These are phyloP conservation scores for Colletes collaris DNA, from an alignment of 2,888 invertebrate species.

Conservation along the genomic window DNA sequence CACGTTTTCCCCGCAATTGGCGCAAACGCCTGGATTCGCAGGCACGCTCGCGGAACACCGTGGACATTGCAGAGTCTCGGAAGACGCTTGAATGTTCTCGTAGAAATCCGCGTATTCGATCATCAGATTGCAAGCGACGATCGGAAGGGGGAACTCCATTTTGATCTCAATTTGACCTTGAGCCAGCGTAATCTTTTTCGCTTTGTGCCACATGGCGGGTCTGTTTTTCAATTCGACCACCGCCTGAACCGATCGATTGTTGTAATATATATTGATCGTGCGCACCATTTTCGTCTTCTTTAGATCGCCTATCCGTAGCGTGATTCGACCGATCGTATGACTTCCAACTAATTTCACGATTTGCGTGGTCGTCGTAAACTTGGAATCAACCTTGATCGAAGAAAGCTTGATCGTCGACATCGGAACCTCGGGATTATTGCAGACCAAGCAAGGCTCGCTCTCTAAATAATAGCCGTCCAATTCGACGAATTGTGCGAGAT, in stretches of 20 bases:
- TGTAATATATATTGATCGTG: conserved; percentile 97
- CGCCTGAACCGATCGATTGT: conserved; percentile 97
- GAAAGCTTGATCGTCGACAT: conserved; percentile 95
- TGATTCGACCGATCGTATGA: conserved; percentile 97
- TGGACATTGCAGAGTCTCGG: conserved; percentile 97
- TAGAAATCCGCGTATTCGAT: conserved; percentile 99
- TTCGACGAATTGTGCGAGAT: conserved; percentile 96
- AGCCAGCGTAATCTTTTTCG: conserved; percentile 94
- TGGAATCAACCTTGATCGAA: conserved; percentile 97
- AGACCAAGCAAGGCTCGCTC: conserved; percentile 98
- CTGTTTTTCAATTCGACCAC: conserved; percentile 99
- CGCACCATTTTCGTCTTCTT: conserved; percentile 99
- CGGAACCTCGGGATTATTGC: conserved; percentile 98
- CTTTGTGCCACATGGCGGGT: conserved; percentile 98
- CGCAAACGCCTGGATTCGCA: conserved; percentile 98
- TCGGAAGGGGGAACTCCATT: conserved; percentile 98
- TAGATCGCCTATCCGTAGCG: conserved; percentile 95
- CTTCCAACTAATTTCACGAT: conserved; percentile 98
- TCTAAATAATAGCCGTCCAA: conserved; percentile 98
- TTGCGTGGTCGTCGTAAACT: conserved; percentile 98
- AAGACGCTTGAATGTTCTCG: conserved; percentile 96
- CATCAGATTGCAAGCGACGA: conserved; percentile 99
- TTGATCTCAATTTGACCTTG: conserved; percentile 98
- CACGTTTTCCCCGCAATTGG: conserved; percentile 98
- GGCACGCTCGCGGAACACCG: conserved; percentile 98